A percentile compares a stretch with the other conserved stretches of the same genome.
Evolutionary conservation across 2,888 invertebrate species (phyloP).

Genomic region (Eulithis testata): DNA sequence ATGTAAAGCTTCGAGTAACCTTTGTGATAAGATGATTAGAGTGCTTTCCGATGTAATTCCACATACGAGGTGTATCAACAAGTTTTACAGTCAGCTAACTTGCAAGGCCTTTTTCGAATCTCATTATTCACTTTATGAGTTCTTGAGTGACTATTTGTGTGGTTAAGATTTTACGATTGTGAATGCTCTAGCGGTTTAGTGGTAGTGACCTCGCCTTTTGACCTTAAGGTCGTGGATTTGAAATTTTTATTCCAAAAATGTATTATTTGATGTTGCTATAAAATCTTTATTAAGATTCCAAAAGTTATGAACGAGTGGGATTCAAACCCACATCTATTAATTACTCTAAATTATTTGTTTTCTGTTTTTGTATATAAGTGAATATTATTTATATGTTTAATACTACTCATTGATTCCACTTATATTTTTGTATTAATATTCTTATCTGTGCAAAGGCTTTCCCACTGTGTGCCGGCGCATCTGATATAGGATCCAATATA

Average conservation of each 20-base stretch:
- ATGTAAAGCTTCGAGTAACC: conserved; percentile 42
- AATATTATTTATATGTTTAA: too few relatives aligned
- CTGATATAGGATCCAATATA: conserved; percentile 32
- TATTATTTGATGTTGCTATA: too few relatives aligned
- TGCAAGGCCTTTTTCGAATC: too few relatives aligned
- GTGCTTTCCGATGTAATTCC: conserved; percentile 39
- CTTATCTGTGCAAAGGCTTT: conserved; percentile 8
- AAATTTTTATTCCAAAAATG: neutral
- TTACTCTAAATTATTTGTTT: too few relatives aligned
- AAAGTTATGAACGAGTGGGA: too few relatives aligned
- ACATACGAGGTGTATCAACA: conserved; percentile 6
- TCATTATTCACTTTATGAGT: neutral
- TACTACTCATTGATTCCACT: neutral
- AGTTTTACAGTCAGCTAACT: too few relatives aligned
- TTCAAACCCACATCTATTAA: too few relatives aligned
- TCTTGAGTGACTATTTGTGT: neutral
- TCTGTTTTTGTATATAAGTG: too few relatives aligned
- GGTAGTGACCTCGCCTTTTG: too few relatives aligned
- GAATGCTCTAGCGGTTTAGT: neutral
- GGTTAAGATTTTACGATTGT: neutral
- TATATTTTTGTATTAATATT: neutral
- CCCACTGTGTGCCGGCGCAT: conserved; percentile 28
- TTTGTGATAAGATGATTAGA: conserved; percentile 38
- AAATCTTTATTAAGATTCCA: too few relatives aligned
- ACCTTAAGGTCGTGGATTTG: too few relatives aligned